Evolutionary conservation across 1,140 invertebrate species (phyloP).

Genomic region (Orius insidiosus): DNA sequence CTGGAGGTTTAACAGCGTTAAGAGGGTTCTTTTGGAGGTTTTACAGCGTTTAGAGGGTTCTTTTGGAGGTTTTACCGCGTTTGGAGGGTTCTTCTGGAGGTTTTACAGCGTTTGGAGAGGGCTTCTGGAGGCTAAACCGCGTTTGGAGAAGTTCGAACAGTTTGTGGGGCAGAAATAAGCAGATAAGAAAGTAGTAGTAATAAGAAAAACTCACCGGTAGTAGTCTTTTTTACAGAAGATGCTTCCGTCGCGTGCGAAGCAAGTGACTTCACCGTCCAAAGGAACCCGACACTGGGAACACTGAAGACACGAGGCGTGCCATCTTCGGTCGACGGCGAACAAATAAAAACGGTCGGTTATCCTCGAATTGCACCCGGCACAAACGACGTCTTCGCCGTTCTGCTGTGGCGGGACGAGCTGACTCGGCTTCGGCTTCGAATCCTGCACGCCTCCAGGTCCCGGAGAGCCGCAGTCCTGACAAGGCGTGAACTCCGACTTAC

Average conservation of each 20-base stretch:
- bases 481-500: conserved; percentile 17
- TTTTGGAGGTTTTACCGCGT: no score
- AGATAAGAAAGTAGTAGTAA: no score
- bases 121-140: no score
- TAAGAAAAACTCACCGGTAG: conserved; percentile 61
- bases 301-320: conserved; percentile 81
- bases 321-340: conserved; percentile 66
- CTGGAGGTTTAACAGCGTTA: no score
- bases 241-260: conserved; percentile 82
- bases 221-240: conserved; percentile 97
- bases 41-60: no score
- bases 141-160: no score
- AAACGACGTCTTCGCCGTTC: conserved; percentile 29
- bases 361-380: conserved; percentile 65
- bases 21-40: no score
- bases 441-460: background rate
- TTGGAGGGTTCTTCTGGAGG: no score
- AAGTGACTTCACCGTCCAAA: conserved; percentile 79
- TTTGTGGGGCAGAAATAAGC: no score
- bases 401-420: conserved; percentile 26
- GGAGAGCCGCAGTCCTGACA: conserved; percentile 15
- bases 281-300: conserved; percentile 80
- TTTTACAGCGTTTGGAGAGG: no score
- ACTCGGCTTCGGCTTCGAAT: conserved; percentile 29
- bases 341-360: conserved; percentile 86